Conservation (phyloP, 2,113 vertebrate species). For the Ageneiosus marmoratus region DNA sequence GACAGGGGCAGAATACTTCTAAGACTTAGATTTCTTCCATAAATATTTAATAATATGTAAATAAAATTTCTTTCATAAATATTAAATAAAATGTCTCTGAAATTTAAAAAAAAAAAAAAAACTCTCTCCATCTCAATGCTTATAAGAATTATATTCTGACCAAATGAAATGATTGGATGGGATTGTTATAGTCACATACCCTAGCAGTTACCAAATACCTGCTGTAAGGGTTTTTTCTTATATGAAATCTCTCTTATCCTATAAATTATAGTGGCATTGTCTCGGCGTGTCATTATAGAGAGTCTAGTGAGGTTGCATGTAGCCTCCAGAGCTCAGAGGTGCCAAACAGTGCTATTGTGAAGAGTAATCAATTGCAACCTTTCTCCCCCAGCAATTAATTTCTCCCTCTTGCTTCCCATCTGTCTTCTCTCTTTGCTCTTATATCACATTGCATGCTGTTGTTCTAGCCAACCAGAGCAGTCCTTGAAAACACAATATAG, state of each 20-base stretch:
- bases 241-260: slow-evolving; percentile 5
- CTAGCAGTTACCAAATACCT: background rate
- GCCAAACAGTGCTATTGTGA: slow-evolving; percentile 14
- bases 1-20: no score
- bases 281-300: slow-evolving; percentile 13
- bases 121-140: no score
- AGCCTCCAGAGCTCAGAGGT: slow-evolving; percentile 15
- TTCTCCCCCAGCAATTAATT: slow-evolving; percentile 12
- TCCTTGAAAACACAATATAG: slow-evolving; percentile 7
- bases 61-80: no score
- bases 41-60: no score
- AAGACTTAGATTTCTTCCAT: no score
- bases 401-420: slow-evolving; percentile 1
- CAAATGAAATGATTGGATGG: no score
- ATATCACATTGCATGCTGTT: background rate
- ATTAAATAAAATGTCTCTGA: no score
- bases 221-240: background rate
- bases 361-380: slow-evolving; percentile 31
- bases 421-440: background rate
- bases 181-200: no score
- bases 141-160: no score
- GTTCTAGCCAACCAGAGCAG: background rate
- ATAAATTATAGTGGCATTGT: background rate
- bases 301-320: background rate
- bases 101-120: no score